A percentile compares a stretch with the other conserved stretches of the same genome.
These are phyloP conservation scores for Cheilosia urbana DNA, from an alignment of 2,888 invertebrate species.

Conservation along the genomic window DNA sequence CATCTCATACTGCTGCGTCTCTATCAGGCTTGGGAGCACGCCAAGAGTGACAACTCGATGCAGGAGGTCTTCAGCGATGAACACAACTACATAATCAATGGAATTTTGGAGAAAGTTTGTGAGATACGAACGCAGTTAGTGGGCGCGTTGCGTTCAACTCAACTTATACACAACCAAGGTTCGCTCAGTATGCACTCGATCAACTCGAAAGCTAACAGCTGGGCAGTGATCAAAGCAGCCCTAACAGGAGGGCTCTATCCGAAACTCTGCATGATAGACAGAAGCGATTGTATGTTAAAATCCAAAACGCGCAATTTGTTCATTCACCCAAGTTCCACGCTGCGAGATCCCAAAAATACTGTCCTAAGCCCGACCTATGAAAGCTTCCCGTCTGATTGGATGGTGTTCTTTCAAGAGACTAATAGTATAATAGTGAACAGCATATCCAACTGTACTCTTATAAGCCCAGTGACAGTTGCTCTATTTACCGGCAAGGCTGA, in stretches of 20 bases:
- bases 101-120: slow-evolving; percentile 94
- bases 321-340: slow-evolving; percentile 86
- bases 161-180: slow-evolving; percentile 87
- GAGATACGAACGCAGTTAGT: slow-evolving; percentile 92
- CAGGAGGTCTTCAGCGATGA: slow-evolving; percentile 86
- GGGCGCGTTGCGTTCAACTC: slow-evolving; percentile 88
- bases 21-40: slow-evolving; percentile 89
- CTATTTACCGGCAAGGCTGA: slow-evolving; percentile 85
- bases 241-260: slow-evolving; percentile 95
- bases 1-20: slow-evolving; percentile 93
- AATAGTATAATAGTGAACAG: slow-evolving; percentile 86
- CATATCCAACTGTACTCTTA: slow-evolving; percentile 89
- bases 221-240: slow-evolving; percentile 96
- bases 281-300: slow-evolving; percentile 86
- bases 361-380: not conserved
- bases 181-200: slow-evolving; percentile 89
- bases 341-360: slow-evolving; percentile 64
- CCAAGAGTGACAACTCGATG: slow-evolving; percentile 88
- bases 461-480: slow-evolving; percentile 91
- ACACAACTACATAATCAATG: slow-evolving; percentile 89
- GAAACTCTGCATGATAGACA: slow-evolving; percentile 90
- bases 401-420: slow-evolving; percentile 91
- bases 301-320: slow-evolving; percentile 84
- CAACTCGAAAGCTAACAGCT: slow-evolving; percentile 93
- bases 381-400: slow-evolving; percentile 90